Base-by-base conservation (phyloP, 2,888 invertebrate genomes). In the Macrosoma leucophasiata region DNA sequence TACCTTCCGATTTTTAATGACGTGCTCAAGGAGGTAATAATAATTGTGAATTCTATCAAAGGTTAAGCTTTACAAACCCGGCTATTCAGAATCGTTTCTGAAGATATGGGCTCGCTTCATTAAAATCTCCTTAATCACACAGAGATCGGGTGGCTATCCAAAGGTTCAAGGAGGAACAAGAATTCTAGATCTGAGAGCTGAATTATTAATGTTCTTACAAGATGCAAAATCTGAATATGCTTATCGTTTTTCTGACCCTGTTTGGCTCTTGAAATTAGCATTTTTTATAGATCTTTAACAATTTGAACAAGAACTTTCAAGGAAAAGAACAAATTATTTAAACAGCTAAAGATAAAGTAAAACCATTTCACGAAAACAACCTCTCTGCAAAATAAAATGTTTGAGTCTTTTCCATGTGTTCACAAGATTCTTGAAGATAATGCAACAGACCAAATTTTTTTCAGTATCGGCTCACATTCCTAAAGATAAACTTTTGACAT, bases 391-490 rank as follows among this genome's bases (percentile, higher is more conserved):
- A 50, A 49, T 38, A 44, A 39, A 14, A 41, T 41, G 12, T 46
- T 36, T 29, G 39, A 45, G 38, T 43, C 36, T 34, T 48, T 48
- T 40, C 42, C 40, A 21, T 46, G 38, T 39, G 43, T 49, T 49
- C 51, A 48, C 47, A 49, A 49, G 47, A 52, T 36, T 46, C 34
- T 51, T 43, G 44, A 53, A 48, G 45, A 50, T 35, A 52, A 38
- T 41, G 48, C 46, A 47, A 33, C 48, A 43, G 43, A 48, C 26
- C 43, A 33, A 42, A 34, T 18, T 19, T 39, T 51, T 38, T 48
- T n/a, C 34, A 41, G 50, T 53, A 48, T 27, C 15, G 17, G 32
- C 48, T 51, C 52, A 43, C 36, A 48, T 45, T 42, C 33, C 35
- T 36, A 33, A 51, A 45, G 36, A 38, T 41, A 47, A 51, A 51